A percentile compares a stretch with the other conserved stretches of the same genome.
Evolutionary conservation across 2,113 vertebrate genomes (phyloP).

Genomic region (Colaptes auratus): DNA sequence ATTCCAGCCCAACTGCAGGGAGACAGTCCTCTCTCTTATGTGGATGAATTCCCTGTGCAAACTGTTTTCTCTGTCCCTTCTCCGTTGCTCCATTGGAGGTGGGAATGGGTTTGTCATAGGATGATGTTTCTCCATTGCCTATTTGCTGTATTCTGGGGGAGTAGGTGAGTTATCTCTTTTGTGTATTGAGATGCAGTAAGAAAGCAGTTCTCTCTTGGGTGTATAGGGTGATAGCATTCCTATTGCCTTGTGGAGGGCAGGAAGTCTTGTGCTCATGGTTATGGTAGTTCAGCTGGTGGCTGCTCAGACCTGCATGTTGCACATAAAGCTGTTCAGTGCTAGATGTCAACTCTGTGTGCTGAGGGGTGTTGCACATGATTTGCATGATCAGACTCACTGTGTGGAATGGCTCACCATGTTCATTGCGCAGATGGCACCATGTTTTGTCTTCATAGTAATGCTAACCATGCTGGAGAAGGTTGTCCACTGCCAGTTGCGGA

Average conservation of each 20-base stretch:
- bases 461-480: background rate
- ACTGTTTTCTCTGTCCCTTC: background rate
- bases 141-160: background rate
- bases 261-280: background rate
- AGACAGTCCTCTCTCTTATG: background rate
- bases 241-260: background rate
- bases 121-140: background rate
- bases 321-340: background rate
- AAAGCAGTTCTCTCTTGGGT: background rate
- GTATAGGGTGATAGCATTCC: background rate
- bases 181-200: background rate
- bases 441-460: background rate
- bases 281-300: background rate
- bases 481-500: background rate
- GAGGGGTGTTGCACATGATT: background rate
- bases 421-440: fast-evolving
- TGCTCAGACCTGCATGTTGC: background rate
- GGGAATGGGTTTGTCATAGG: background rate
- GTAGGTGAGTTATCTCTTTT: background rate
- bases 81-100: background rate
- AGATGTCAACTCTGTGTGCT: background rate
- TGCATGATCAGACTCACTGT: fast-evolving
- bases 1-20: background rate
- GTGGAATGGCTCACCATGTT: background rate
- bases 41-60: background rate